Percentiles rank a stretch among this genome's conserved stretches.
Evolutionary conservation across 2,888 invertebrate genomes (phyloP).

Genomic region (Metallyticus violacea): DNA sequence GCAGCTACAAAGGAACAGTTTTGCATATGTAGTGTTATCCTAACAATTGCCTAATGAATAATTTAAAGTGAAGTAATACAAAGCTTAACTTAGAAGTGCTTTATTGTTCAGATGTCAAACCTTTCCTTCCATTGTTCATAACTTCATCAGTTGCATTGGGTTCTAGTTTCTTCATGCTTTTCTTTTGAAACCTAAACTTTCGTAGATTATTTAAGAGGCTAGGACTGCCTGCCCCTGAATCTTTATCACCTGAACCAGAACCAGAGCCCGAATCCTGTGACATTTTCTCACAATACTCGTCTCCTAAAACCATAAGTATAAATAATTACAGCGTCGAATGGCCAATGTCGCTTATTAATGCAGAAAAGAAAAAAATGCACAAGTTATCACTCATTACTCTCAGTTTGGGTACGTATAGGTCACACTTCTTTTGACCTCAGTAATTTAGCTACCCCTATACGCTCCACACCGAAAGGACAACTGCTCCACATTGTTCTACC

Average conservation of each 20-base stretch:
- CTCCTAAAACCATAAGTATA: background rate
- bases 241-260: background rate
- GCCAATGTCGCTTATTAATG: too few relatives aligned
- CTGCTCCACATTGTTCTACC: too few relatives aligned
- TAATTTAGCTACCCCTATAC: too few relatives aligned
- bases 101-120: background rate
- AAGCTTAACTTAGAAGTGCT: background rate
- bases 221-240: conserved; percentile 41
- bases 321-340: too few relatives aligned
- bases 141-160: conserved; percentile 41
- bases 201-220: conserved; percentile 62
- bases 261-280: conserved; percentile 16
- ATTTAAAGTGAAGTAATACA: too few relatives aligned
- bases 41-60: too few relatives aligned
- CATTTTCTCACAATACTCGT: background rate
- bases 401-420: too few relatives aligned
- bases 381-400: too few relatives aligned
- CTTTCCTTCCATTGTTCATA: background rate
- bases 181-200: conserved; percentile 68
- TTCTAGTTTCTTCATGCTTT: conserved; percentile 42
- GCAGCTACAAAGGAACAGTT: background rate
- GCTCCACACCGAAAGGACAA: too few relatives aligned
- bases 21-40: too few relatives aligned
- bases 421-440: too few relatives aligned
- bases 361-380: too few relatives aligned